Evolutionary conservation across 2,113 vertebrate genomes (phyloP).

Genomic region (Micronycteris hirsuta): DNA sequence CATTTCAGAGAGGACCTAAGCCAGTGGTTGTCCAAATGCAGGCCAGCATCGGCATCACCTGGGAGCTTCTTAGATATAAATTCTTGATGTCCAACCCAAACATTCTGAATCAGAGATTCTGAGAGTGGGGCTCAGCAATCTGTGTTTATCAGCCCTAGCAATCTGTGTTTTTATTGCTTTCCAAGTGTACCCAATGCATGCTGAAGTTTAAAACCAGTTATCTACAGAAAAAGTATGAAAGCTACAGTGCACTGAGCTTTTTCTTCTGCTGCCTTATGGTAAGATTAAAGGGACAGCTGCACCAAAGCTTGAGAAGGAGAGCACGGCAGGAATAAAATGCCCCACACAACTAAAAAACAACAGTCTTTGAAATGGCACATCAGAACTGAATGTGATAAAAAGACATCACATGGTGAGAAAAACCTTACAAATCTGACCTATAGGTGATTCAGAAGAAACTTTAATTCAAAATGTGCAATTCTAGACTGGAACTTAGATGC

Average conservation of each 20-base stretch:
- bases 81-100: not conserved
- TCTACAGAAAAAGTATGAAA: not conserved
- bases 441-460: not conserved
- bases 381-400: not conserved
- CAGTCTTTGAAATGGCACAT: not conserved
- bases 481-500: not conserved
- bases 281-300: not conserved
- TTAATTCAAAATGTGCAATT: not conserved
- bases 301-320: not conserved
- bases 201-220: not conserved
- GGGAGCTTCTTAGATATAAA: not conserved
- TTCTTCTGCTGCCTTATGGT: not conserved
- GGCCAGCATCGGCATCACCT: not conserved
- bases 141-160: not conserved
- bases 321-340: not conserved
- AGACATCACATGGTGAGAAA: not conserved
- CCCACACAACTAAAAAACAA: not conserved
- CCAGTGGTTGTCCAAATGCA: not conserved
- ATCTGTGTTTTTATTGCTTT: not conserved
- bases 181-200: not conserved
- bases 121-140: not conserved
- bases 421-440: not conserved
- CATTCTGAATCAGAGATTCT: not conserved
- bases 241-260: not conserved
- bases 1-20: not conserved